These are phyloP conservation scores for Heliocidaris tuberculata DNA, from an alignment of 35 echinoderm and acorn worm genomes.

Conservation along the genomic window DNA sequence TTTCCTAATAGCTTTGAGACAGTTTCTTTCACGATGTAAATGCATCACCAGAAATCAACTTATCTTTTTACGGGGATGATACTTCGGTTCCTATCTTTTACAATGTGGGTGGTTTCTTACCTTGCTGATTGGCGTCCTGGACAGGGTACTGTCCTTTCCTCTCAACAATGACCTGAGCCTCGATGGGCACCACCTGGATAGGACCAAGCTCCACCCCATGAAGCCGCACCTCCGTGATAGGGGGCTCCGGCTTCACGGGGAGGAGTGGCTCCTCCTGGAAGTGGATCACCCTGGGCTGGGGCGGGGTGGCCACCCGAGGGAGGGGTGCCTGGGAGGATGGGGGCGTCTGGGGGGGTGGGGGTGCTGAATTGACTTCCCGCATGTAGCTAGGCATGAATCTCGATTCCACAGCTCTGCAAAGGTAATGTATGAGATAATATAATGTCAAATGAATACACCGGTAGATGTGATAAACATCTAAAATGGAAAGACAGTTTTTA, in stretches of 20 bases:
- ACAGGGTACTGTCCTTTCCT: constrained; percentile 9
- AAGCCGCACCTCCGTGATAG: constrained; percentile 27
- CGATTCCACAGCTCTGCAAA: not conserved
- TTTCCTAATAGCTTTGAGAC: no score
- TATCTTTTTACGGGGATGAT: no score
- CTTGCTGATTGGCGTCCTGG: not conserved
- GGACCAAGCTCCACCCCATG: constrained; percentile 13
- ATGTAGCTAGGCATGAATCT: not conserved
- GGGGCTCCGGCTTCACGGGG: not conserved
- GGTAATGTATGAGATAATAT: not conserved
- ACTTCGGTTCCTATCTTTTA: no score
- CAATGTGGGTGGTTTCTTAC: not conserved
- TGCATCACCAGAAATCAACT: no score
- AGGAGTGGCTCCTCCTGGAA: not conserved
- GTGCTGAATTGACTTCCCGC: constrained; percentile 36
- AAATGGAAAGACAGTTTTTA: no score
- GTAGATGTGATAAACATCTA: not conserved
- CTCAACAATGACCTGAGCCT: constrained; percentile 60
- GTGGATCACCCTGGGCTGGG: constrained; percentile 17
- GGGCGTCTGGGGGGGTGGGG: not conserved
- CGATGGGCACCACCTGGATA: constrained; percentile 39
- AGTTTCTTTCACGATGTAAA: no score
- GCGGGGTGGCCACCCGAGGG: not conserved
- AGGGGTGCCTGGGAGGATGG: not conserved
- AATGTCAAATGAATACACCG: not conserved